Conservation (phyloP, 2,797 vertebrate genomes). For the Hoplostethus mediterraneus region DNA sequence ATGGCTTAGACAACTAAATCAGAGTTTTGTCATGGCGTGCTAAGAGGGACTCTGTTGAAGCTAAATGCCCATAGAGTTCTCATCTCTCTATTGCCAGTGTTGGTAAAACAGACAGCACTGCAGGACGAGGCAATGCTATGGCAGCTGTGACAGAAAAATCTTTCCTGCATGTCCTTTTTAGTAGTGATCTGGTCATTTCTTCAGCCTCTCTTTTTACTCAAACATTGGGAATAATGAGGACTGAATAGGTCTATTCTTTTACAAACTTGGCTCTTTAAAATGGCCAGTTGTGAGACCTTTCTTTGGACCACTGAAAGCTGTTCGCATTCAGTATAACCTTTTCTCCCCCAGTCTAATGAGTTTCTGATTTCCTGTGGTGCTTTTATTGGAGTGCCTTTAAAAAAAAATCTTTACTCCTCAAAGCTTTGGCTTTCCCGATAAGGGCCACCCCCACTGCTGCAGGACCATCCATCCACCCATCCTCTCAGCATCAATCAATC, state of each 20-base stretch:
- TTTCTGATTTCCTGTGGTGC: too few species aligned
- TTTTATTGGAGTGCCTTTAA: not conserved
- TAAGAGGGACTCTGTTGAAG: conserved; percentile 36
- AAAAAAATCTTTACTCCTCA: not conserved
- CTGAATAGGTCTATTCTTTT: not conserved
- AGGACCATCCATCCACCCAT: not conserved
- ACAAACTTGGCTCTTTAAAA: not conserved
- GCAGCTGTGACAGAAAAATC: not conserved
- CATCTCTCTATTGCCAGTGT: conserved; percentile 47
- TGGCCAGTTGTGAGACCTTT: too few species aligned
- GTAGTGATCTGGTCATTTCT: not conserved
- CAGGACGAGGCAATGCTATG: conserved; percentile 48
- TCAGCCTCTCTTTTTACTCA: not conserved
- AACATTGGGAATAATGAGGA: not conserved
- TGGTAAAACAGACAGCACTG: conserved; percentile 46
- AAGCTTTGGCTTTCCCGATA: not conserved
- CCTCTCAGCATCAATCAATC: not conserved
- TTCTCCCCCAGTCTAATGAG: not conserved
- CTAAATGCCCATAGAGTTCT: conserved; percentile 37
- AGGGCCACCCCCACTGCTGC: not conserved
- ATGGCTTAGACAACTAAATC: conserved; percentile 42
- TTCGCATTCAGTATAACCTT: not conserved
- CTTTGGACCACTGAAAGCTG: not conserved
- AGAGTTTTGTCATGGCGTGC: conserved; percentile 21
- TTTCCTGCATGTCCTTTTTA: not conserved